phyloP scores from a whole-genome alignment of 2,888 invertebrate genomes.

The Congeria kusceri region DNA sequence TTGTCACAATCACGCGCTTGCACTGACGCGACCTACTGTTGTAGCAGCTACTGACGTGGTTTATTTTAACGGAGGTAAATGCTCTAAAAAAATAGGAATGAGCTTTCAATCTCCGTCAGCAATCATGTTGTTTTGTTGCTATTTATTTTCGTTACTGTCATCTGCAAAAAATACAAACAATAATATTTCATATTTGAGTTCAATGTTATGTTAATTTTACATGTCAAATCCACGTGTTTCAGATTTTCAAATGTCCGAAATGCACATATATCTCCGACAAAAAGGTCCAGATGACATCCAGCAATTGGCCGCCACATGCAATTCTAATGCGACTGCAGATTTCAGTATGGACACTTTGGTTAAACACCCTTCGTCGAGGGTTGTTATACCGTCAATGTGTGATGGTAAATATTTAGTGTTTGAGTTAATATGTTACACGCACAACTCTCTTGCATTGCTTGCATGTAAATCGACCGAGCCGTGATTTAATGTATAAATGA shows the following conservation, averaged over 20 bases:
- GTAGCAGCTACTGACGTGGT: neutral
- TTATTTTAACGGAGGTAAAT: slow-evolving; percentile 19
- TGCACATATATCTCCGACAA: neutral
- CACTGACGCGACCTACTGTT: neutral
- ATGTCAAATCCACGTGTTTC: too few species aligned
- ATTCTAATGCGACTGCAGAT: neutral
- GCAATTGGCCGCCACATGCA: neutral
- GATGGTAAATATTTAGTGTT: slow-evolving; percentile 21
- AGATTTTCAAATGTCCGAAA: neutral
- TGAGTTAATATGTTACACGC: too few species aligned
- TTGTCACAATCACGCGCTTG: neutral
- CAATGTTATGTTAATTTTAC: too few species aligned
- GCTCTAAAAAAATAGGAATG: too few species aligned
- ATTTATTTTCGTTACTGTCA: too few species aligned
- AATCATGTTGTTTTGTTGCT: too few species aligned
- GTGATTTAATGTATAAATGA: too few species aligned
- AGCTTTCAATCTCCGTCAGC: too few species aligned
- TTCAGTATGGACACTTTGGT: neutral
- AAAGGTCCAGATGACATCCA: neutral
- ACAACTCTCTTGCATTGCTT: too few species aligned
- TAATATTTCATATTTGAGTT: too few species aligned
- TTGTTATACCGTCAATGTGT: neutral
- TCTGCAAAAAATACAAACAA: too few species aligned
- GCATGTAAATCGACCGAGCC: too few species aligned
- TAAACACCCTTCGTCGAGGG: neutral